Base-by-base conservation (phyloP, 2,888 invertebrate species). In the Apoda limacodes region DNA sequence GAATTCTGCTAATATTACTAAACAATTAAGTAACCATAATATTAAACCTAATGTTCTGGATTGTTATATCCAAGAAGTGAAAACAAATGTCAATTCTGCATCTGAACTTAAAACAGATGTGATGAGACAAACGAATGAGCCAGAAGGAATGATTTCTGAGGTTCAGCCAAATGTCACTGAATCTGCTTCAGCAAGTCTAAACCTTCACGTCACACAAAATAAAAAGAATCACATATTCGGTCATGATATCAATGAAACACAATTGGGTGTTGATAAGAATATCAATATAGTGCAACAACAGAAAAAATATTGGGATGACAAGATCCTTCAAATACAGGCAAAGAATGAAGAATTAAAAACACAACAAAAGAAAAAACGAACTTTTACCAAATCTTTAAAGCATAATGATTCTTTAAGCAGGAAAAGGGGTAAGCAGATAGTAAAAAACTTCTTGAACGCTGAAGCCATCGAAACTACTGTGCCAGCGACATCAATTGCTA, bases 121-220 rank as follows among this genome's bases (percentile, higher is more conserved):
- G 81, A 81, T 69, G 50, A 75, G 76, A 81, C 70, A 66, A 52
- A 50, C 52, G 44, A 51, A 48, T 38, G 37, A 54, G 53, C 44
- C 55, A 52, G 72, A 72, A 68, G 74, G 71, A 55, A 55, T 51
- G 80, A 80, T 78, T 82, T 82, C 80, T 74, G 76, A 75, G 74
- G 70, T 81, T 82, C 81, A 82, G 80, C 46, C 61, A 60, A 67
- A 60, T 63, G 69, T 59, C 63, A 70, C 78, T 82, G 82, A 82
- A 78, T 80, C 70, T 55, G 55, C 63, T 66, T 76, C 75, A 78
- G 80, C 49, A 80, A 80, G 78, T 80, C 78, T 60, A 48, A 48
- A 52, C 74, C 75, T 78, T 76, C 70, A 49, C 38, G 41, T 44
- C 35, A 31, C 51, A 35, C 34, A 46, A 27, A 41, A 42, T 15